Evolutionary conservation across 2,888 invertebrate species (phyloP).

Genomic region (Abscondita cerata): DNA sequence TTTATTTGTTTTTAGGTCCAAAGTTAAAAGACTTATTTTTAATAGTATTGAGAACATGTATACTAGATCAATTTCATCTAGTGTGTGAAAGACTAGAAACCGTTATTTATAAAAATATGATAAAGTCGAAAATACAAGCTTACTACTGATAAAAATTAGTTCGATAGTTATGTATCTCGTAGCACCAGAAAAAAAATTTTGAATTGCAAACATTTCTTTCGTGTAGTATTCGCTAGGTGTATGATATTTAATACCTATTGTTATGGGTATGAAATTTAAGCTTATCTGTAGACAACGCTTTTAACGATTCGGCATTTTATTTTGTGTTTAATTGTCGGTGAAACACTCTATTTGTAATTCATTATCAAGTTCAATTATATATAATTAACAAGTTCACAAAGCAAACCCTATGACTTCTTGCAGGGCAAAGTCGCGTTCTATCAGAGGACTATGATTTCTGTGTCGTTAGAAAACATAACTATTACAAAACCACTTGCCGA

Average conservation of each 20-base stretch:
- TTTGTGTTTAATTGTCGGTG: too few relatives aligned
- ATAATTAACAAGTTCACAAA: too few relatives aligned
- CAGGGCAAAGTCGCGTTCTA: too few relatives aligned
- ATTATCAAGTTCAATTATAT: too few relatives aligned
- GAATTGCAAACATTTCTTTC: neutral
- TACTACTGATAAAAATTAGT: constrained; percentile 9
- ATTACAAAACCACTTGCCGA: too few relatives aligned
- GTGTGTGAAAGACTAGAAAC: constrained; percentile 17
- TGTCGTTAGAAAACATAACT: too few relatives aligned
- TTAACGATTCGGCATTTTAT: too few relatives aligned
- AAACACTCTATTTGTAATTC: too few relatives aligned
- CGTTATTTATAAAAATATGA: constrained; percentile 20
- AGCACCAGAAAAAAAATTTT: neutral
- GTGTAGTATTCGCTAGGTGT: constrained; percentile 1
- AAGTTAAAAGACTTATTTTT: constrained; percentile 19
- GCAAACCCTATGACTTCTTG: too few relatives aligned
- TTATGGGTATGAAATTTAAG: neutral
- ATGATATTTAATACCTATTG: neutral
- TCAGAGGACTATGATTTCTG: too few relatives aligned
- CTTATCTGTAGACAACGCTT: too few relatives aligned
- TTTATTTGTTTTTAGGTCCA: constrained; percentile 6
- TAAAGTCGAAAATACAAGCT: constrained; percentile 17
- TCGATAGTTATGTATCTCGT: too few relatives aligned
- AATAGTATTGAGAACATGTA: constrained; percentile 2
- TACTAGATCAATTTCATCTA: constrained; percentile 8